Percentiles rank a stretch among this genome's conserved stretches.
These are phyloP conservation scores for Eupithecia subfuscata DNA, from an alignment of 2,888 invertebrate genomes.

Conservation along the genomic window DNA sequence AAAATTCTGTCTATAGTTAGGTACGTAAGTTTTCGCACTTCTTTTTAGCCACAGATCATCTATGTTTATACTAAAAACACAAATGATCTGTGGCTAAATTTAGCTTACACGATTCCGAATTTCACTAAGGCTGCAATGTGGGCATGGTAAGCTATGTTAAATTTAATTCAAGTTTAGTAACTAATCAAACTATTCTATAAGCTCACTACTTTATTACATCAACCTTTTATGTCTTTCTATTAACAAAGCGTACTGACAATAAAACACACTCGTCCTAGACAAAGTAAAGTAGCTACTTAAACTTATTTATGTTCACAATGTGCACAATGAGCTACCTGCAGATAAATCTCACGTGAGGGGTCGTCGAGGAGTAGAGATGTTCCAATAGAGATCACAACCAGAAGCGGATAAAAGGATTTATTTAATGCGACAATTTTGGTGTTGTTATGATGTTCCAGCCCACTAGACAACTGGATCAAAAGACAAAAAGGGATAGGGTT, in stretches of 20 bases:
- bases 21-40: neutral
- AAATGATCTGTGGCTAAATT: too few species aligned
- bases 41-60: too few species aligned
- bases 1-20: neutral
- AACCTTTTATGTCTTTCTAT: slow-evolving; percentile 13
- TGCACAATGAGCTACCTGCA: slow-evolving; percentile 33
- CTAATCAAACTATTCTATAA: neutral
- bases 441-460: neutral
- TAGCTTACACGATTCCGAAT: neutral
- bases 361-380: slow-evolving; percentile 14
- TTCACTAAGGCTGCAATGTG: neutral
- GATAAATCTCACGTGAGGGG: slow-evolving; percentile 41
- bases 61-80: too few species aligned
- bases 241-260: slow-evolving; percentile 18
- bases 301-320: slow-evolving; percentile 25
- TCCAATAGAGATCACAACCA: neutral
- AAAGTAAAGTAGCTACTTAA: slow-evolving; percentile 33
- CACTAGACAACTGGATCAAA: neutral
- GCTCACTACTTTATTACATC: neutral
- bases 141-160: neutral
- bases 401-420: too few species aligned
- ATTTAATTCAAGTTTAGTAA: neutral
- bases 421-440: neutral
- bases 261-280: slow-evolving; percentile 23
- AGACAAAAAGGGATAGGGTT: neutral